phyloP scores from a whole-genome alignment of 2,888 invertebrate species.

The Agriotes lineatus region DNA sequence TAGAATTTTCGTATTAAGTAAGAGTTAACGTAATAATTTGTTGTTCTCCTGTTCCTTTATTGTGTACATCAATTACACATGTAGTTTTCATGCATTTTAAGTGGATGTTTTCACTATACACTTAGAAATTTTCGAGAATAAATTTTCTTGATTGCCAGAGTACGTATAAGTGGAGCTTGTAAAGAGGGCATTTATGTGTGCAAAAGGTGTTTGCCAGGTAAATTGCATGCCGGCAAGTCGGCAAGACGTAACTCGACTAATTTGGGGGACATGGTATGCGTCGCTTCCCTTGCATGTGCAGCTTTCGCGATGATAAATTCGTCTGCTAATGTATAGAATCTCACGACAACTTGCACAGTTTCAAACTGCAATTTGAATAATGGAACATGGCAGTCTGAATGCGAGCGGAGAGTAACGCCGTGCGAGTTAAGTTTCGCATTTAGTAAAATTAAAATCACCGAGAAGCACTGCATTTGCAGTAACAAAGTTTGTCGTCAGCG shows the following conservation, averaged over 20 bases:
- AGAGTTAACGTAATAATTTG: too few species aligned
- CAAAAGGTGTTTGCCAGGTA: neutral
- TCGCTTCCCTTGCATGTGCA: neutral
- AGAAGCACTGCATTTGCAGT: constrained; percentile 42
- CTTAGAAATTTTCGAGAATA: too few species aligned
- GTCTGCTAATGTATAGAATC: constrained; percentile 50
- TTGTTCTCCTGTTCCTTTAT: too few species aligned
- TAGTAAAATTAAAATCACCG: constrained; percentile 50
- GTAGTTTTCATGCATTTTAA: too few species aligned
- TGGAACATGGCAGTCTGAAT: constrained; percentile 48
- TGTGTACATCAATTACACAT: too few species aligned
- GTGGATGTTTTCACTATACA: too few species aligned
- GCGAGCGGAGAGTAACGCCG: constrained; percentile 44
- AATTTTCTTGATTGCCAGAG: too few species aligned
- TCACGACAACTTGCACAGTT: constrained; percentile 49
- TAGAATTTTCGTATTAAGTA: too few species aligned
- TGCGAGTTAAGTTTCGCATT: constrained; percentile 51
- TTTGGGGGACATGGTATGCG: constrained; percentile 20
- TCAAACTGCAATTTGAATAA: constrained; percentile 53
- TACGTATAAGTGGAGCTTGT: too few species aligned
- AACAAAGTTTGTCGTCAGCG: constrained; percentile 45
- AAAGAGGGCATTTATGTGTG: too few species aligned
- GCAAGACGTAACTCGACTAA: constrained; percentile 17
- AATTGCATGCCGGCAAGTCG: neutral
- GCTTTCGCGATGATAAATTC: constrained; percentile 47